Percentiles rank a stretch among this genome's conserved stretches.
Evolutionary conservation across 2,797 vertebrate genomes (phyloP).

Genomic region (Acanthurus lineatus): DNA sequence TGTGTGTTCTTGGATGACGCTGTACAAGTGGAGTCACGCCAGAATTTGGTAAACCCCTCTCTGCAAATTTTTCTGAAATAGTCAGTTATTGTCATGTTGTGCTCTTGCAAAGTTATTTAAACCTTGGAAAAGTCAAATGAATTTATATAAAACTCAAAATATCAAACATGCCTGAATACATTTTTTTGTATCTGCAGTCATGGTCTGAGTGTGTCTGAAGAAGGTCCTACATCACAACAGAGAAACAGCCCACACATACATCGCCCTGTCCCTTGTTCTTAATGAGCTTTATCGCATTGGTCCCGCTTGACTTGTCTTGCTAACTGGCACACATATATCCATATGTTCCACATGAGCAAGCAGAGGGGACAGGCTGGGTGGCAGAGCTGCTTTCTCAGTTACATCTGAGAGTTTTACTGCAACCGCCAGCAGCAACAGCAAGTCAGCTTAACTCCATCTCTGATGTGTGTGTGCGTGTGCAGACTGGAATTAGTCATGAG

Average conservation of each 20-base stretch:
- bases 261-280: constrained; percentile 74
- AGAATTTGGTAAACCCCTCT: constrained; percentile 43
- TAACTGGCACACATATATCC: constrained; percentile 86
- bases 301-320: constrained; percentile 84
- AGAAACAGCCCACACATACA: constrained; percentile 70
- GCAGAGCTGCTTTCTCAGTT: constrained; percentile 83
- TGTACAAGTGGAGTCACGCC: constrained; percentile 33
- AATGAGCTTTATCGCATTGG: constrained; percentile 85
- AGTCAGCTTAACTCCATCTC: constrained; percentile 76
- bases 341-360: constrained; percentile 83
- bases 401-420: constrained; percentile 78
- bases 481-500: constrained; percentile 66
- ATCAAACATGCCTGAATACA: constrained; percentile 19
- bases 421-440: constrained; percentile 79
- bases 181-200: constrained; percentile 33
- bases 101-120: constrained; percentile 23
- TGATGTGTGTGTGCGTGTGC: constrained; percentile 28
- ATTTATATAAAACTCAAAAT: constrained; percentile 20
- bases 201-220: constrained; percentile 39
- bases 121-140: constrained; percentile 28
- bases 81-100: constrained; percentile 11
- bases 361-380: constrained; percentile 80
- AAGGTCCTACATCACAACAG: constrained; percentile 58
- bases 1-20: constrained; percentile 41
- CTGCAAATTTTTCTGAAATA: constrained; percentile 35